Conservation (phyloP, 2,888 invertebrate genomes). For the Brachyptera risi region DNA sequence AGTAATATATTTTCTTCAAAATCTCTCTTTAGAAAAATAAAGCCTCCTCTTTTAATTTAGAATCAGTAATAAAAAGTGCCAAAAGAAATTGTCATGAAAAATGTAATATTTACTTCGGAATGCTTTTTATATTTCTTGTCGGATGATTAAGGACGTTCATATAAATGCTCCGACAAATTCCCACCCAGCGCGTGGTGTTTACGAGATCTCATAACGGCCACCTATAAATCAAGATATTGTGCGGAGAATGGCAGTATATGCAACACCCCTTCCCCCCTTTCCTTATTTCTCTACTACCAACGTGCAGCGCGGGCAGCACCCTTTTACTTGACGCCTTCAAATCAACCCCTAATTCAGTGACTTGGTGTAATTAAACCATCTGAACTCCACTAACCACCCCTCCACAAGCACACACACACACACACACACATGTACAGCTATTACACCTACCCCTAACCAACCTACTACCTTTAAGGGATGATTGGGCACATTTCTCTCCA, state of each 20-base stretch:
- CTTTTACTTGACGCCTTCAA: too few species aligned
- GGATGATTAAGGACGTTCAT: constrained; percentile 20
- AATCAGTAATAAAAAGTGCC: too few species aligned
- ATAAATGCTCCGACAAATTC: constrained; percentile 14
- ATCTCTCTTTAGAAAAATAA: too few species aligned
- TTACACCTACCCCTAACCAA: not conserved
- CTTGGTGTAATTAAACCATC: constrained; percentile 7
- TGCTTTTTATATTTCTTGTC: constrained; percentile 18
- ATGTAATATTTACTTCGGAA: constrained; percentile 11
- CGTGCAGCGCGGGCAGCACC: too few species aligned
- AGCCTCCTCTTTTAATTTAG: too few species aligned
- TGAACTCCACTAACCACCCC: not conserved
- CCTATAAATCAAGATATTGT: constrained; percentile 31
- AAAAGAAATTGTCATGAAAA: not conserved
- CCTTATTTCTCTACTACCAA: too few species aligned
- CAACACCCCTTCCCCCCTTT: constrained; percentile 9
- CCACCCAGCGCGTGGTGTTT: constrained; percentile 23
- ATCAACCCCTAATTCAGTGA: constrained; percentile 1
- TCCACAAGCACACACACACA: not conserved
- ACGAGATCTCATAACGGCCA: constrained; percentile 30
- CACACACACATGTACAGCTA: not conserved
- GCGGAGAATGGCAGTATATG: too few species aligned
- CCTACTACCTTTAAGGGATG: not conserved
- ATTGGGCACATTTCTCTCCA: not conserved
- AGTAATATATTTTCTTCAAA: too few species aligned